phyloP scores from a whole-genome alignment of 2,888 invertebrate species.

The Melipona bicolor region DNA sequence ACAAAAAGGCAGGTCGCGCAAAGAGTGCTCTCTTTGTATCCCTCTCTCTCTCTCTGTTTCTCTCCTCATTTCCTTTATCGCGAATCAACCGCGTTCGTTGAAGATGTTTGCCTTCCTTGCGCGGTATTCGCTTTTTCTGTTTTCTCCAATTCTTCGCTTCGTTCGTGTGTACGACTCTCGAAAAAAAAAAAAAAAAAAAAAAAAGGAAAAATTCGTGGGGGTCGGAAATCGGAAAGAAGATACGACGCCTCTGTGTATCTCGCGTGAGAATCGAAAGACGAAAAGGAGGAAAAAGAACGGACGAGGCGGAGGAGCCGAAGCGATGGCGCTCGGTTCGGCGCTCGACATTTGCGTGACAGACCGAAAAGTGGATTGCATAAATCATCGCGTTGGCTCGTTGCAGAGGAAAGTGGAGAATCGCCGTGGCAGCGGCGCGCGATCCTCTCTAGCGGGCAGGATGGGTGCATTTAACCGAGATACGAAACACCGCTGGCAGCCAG shows the following conservation, averaged over 20 bases:
- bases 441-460: constrained; percentile 32
- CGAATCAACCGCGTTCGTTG: neutral
- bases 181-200: too few species aligned
- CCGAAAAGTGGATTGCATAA: constrained; percentile 55
- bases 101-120: neutral
- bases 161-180: too few species aligned
- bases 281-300: neutral
- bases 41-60: constrained; percentile 5
- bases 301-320: neutral
- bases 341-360: constrained; percentile 55
- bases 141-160: too few species aligned
- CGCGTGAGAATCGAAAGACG: constrained; percentile 28
- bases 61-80: neutral
- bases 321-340: neutral
- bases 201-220: too few species aligned
- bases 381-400: constrained; percentile 24
- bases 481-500: constrained; percentile 28
- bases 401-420: constrained; percentile 21
- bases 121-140: neutral
- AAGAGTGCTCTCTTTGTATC: constrained; percentile 36
- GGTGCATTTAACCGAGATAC: constrained; percentile 49
- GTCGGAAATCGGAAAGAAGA: neutral
- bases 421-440: constrained; percentile 7
- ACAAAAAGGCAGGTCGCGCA: constrained; percentile 8
- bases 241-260: neutral